Conservation (phyloP, 1,140 invertebrate species). For the Polypedilum vanderplanki region DNA sequence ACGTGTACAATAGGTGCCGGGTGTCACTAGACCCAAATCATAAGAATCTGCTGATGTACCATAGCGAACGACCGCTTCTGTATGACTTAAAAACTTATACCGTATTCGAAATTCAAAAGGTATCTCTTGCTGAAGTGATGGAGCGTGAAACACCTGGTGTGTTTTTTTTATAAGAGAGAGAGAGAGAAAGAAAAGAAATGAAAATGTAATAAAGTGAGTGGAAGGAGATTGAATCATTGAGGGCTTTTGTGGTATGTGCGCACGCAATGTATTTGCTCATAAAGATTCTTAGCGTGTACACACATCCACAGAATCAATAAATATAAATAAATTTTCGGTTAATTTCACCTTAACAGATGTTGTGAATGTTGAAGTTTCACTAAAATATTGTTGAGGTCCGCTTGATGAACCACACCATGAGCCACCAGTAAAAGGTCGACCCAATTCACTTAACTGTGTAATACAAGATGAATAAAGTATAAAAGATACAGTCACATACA, state of each 20-base stretch:
- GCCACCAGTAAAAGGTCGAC: slow-evolving; percentile 71
- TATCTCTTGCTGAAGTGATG: slow-evolving; percentile 49
- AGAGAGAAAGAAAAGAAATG: neutral
- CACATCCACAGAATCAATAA: slow-evolving; percentile 6
- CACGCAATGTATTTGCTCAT: neutral
- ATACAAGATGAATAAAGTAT: slow-evolving; percentile 30
- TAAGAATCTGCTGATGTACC: slow-evolving; percentile 62
- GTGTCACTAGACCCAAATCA: slow-evolving; percentile 69
- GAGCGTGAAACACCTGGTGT: slow-evolving; percentile 57
- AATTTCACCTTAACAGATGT: slow-evolving; percentile 57
- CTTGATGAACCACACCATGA: slow-evolving; percentile 74
- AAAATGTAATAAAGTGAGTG: slow-evolving; percentile 28
- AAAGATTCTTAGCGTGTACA: neutral
- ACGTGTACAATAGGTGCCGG: slow-evolving; percentile 78
- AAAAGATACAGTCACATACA: neutral
- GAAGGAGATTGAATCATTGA: neutral
- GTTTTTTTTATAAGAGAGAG: neutral
- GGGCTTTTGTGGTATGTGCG: neutral
- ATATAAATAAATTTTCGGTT: slow-evolving; percentile 32
- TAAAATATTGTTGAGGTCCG: slow-evolving; percentile 72
- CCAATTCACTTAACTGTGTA: slow-evolving; percentile 73
- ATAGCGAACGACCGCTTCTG: slow-evolving; percentile 69
- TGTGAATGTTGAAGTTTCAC: slow-evolving; percentile 74
- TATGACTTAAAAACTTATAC: slow-evolving; percentile 66
- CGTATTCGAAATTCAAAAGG: slow-evolving; percentile 68